phyloP scores from a whole-genome alignment of 2,888 invertebrate species.

The Cephus pygmeus region DNA sequence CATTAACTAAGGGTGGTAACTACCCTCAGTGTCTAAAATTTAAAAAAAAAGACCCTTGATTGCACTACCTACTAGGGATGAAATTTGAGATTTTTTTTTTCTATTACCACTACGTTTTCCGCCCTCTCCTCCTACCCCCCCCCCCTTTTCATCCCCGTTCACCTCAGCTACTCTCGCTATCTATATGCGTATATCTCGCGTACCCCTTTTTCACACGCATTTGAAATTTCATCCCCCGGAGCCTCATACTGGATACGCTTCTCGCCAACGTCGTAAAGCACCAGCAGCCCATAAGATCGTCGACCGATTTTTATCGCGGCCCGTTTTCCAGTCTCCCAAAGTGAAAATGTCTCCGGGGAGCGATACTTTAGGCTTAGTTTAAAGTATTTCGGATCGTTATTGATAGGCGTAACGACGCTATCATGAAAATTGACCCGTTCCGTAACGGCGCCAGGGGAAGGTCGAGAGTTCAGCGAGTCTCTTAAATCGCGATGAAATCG shows the following conservation, averaged over 20 bases:
- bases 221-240: background rate
- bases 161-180: background rate
- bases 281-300: background rate
- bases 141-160: background rate
- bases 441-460: constrained; percentile 22
- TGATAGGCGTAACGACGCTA: constrained; percentile 27
- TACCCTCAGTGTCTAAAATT: background rate
- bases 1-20: background rate
- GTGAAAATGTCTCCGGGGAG: constrained; percentile 56
- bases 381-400: constrained; percentile 51
- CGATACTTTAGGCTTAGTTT: constrained; percentile 64
- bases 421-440: constrained; percentile 32
- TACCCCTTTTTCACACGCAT: background rate
- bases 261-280: background rate
- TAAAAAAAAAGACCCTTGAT: background rate
- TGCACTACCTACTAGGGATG: background rate
- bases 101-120: background rate
- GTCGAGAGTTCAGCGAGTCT: constrained; percentile 3
- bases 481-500: background rate
- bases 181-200: background rate
- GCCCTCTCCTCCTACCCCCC: background rate
- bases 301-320: constrained; percentile 35
- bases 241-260: background rate
- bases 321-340: constrained; percentile 39
- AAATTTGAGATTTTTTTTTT: background rate